Evolutionary conservation across 92 coral and sea anemone genomes (phyloP).

Genomic region (Actinernus sp.): DNA sequence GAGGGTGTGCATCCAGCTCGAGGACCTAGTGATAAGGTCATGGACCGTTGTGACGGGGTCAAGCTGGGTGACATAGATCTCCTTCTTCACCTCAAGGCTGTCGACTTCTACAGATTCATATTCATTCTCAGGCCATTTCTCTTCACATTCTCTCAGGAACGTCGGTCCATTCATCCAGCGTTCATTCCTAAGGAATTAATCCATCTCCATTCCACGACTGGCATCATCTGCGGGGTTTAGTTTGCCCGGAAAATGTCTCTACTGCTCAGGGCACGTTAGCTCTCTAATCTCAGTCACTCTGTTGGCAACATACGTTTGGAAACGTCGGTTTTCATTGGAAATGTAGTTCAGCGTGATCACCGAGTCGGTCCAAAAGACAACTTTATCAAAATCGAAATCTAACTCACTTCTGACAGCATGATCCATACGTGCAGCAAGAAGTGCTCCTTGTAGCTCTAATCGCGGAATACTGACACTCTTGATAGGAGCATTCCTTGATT

Average conservation of each 20-base stretch:
- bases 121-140: constrained; percentile 31
- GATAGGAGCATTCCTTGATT: constrained; percentile 20
- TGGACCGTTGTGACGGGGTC: too few relatives aligned
- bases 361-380: constrained; percentile 29
- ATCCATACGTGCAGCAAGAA: constrained; percentile 21
- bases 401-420: constrained; percentile 9
- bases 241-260: constrained; percentile 35
- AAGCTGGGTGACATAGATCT: too few relatives aligned
- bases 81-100: constrained; percentile 25
- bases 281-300: constrained; percentile 39
- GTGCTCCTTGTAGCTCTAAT: constrained; percentile 36
- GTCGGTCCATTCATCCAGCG: constrained; percentile 60
- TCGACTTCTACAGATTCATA: constrained; percentile 12
- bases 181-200: constrained; percentile 17
- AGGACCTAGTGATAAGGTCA: too few relatives aligned
- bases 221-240: constrained; percentile 50
- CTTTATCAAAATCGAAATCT: not conserved
- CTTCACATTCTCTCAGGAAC: constrained; percentile 29
- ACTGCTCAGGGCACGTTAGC: constrained; percentile 29
- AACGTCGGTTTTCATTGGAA: constrained; percentile 55
- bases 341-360: constrained; percentile 30
- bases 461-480: constrained; percentile 35
- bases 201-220: constrained; percentile 40
- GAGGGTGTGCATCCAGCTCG: too few relatives aligned
- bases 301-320: constrained; percentile 53